phyloP scores from a whole-genome alignment of 2,113 vertebrate genomes.

The Fulmarus glacialis region DNA sequence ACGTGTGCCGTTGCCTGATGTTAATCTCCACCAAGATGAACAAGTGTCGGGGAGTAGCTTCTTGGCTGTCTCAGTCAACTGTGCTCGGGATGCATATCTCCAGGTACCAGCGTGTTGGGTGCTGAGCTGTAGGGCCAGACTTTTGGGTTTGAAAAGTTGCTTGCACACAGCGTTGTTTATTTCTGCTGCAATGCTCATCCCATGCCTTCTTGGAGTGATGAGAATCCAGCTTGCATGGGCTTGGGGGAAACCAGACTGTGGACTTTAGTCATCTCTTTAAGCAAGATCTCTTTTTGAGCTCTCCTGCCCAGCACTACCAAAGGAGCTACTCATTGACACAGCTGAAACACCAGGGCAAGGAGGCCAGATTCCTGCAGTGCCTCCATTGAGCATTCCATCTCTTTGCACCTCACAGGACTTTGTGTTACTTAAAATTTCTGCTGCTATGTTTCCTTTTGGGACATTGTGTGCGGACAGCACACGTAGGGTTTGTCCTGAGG shows the following conservation, averaged over 20 bases:
- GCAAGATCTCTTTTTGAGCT: not conserved
- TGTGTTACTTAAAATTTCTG: not conserved
- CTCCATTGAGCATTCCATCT: not conserved
- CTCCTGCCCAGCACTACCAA: not conserved
- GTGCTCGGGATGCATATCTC: rapidly evolving
- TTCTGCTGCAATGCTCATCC: not conserved
- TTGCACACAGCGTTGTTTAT: not conserved
- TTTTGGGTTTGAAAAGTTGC: not conserved
- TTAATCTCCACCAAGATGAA: not conserved
- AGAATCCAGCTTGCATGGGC: not conserved
- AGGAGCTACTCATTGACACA: not conserved
- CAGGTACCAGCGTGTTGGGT: not conserved
- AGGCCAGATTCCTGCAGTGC: not conserved
- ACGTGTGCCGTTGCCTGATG: not conserved
- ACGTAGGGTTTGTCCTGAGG: rapidly evolving
- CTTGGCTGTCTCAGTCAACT: not conserved
- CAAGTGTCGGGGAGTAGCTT: not conserved
- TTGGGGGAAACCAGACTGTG: not conserved
- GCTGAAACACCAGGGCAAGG: not conserved
- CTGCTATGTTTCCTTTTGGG: not conserved
- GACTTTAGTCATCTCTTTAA: not conserved
- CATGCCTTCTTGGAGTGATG: not conserved
- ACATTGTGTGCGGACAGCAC: not conserved
- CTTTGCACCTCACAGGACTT: not conserved
- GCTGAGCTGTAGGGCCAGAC: not conserved